Conservation (phyloP, 2,113 vertebrate species). For the Pluvianellus socialis region DNA sequence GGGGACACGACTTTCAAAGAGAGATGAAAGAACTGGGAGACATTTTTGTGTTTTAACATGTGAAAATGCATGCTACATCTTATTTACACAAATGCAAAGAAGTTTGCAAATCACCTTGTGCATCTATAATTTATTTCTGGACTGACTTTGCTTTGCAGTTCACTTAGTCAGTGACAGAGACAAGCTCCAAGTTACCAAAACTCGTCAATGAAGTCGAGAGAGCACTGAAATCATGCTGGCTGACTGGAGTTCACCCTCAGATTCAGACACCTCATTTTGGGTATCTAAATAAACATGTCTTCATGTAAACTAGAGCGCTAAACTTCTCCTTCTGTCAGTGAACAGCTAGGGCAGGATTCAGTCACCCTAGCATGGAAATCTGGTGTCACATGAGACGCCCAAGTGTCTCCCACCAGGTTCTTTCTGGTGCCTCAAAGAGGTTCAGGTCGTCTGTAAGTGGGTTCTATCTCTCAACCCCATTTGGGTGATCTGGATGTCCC, state of each 20-base stretch:
- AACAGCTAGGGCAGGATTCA: neutral
- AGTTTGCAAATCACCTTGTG: neutral
- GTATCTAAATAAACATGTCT: neutral
- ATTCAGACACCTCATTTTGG: neutral
- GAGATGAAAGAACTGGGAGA: neutral
- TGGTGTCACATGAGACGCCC: neutral
- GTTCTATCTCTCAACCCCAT: neutral
- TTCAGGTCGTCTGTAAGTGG: neutral
- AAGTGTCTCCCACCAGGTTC: neutral
- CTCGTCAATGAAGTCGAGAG: neutral
- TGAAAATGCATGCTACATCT: neutral
- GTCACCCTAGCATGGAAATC: accelerated
- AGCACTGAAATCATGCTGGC: neutral
- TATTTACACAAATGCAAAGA: neutral
- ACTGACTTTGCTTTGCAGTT: neutral
- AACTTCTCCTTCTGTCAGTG: neutral
- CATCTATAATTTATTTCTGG: neutral
- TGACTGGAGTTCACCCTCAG: neutral
- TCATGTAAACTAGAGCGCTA: neutral
- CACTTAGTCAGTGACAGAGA: neutral
- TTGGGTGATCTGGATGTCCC: too few species aligned
- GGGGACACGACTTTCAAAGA: neutral
- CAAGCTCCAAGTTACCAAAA: neutral
- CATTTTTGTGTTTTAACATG: neutral
- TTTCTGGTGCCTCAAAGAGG: neutral